A percentile compares a stretch with the other conserved stretches of the same genome.
These are phyloP conservation scores for Thunnus albacares DNA, from an alignment of 2,797 vertebrate species.

Conservation along the genomic window DNA sequence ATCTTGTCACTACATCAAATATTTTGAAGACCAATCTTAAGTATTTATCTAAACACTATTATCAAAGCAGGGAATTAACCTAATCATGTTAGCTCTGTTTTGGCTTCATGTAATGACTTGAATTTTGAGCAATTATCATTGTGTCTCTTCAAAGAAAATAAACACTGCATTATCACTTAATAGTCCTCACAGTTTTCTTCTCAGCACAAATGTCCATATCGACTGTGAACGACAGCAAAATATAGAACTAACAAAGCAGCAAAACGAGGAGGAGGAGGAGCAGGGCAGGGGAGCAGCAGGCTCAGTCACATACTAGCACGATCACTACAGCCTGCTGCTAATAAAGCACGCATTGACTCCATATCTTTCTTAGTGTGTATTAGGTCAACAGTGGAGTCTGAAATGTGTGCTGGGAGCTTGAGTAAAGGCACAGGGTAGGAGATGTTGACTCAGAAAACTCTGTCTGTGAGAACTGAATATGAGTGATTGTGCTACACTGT, in stretches of 20 bases:
- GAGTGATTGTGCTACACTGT: background rate
- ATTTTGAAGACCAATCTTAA: background rate
- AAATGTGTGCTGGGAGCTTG: constrained; percentile 34
- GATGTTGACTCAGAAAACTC: constrained; percentile 8
- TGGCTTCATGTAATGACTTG: background rate
- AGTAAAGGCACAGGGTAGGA: constrained; percentile 30
- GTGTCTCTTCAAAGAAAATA: constrained; percentile 26
- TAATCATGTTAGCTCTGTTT: constrained; percentile 20
- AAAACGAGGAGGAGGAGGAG: constrained; percentile 57
- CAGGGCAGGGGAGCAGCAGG: constrained; percentile 41
- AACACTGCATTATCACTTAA: constrained; percentile 27
- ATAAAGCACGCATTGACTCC: constrained; percentile 51
- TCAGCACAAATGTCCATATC: constrained; percentile 32
- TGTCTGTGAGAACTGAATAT: background rate
- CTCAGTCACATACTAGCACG: constrained; percentile 56
- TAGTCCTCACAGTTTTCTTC: constrained; percentile 18
- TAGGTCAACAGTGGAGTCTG: constrained; percentile 46
- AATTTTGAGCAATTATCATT: constrained; percentile 22
- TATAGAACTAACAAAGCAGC: constrained; percentile 66
- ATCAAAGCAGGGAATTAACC: background rate
- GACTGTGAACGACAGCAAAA: constrained; percentile 44
- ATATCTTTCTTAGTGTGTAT: constrained; percentile 18
- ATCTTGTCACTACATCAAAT: background rate
- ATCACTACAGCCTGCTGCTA: constrained; percentile 56
- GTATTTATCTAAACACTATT: background rate